Percentiles rank a stretch among this genome's conserved stretches.
phyloP scores from a whole-genome alignment of 1,140 invertebrate species.

The Leptinotarsa texana region DNA sequence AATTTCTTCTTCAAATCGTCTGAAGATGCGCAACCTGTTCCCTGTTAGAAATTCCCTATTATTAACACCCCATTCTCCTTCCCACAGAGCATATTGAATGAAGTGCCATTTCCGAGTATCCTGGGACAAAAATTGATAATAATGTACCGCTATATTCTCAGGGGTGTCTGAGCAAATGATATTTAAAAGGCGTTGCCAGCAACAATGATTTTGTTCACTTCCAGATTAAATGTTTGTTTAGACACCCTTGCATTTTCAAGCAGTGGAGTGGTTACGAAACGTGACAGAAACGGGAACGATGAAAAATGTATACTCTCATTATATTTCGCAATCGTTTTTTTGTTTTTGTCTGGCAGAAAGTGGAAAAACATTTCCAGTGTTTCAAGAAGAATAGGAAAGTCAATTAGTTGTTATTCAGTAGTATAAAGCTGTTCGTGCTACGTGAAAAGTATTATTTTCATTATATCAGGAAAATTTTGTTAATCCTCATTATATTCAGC shows the following conservation, averaged over 20 bases:
- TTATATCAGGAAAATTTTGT: too few relatives aligned
- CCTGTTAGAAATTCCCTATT: too few relatives aligned
- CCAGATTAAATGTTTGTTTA: slow-evolving; percentile 6
- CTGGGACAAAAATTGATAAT: not conserved
- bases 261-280: not conserved
- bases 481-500: too few relatives aligned
- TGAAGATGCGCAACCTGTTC: too few relatives aligned
- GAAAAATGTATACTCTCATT: not conserved
- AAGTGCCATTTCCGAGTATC: not conserved
- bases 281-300: not conserved
- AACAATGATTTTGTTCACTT: not conserved
- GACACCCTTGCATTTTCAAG: not conserved
- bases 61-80: too few relatives aligned
- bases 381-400: too few relatives aligned
- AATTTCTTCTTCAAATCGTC: too few relatives aligned
- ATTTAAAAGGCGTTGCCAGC: not conserved
- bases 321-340: not conserved
- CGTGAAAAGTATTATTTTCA: too few relatives aligned
- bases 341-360: not conserved
- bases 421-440: too few relatives aligned
- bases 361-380: not conserved
- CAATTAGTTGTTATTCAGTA: too few relatives aligned
- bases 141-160: not conserved
- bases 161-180: not conserved
- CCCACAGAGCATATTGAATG: too few relatives aligned